Evolutionary conservation across 2,113 vertebrate genomes (phyloP), one percentile per base, ranked within the genome.

Genomic region (Rhinolophus sinicus): DNA sequence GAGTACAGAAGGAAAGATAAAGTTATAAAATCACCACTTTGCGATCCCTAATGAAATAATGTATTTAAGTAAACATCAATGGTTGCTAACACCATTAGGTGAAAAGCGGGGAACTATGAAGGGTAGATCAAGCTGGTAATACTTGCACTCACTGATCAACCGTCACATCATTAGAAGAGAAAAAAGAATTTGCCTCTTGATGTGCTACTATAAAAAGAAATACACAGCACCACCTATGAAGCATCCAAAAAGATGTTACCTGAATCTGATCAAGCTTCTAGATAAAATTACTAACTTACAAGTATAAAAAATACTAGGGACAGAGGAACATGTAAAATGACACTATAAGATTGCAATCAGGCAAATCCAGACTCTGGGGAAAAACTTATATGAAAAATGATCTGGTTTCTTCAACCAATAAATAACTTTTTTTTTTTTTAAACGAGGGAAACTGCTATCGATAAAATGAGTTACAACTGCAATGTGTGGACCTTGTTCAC

Each of bases 21-120:
- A 89, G 72, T 73, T 84, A 50, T 77, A 77, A 96, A 86, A 30
- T 52, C 44, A 72, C 76, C 77, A 73, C 58, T 87, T 78, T 50
- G 52, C 18, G 77, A 19, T 91, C 13, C 35, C 56, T 93, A 52
- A 93, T 67, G 52, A 84, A 91, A 86, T 40, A 47, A 67, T 73
- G 44, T 44, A 69, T 16, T 90, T 69, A 54, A 35, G 67, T 28
- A 77, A 90, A 56, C 22, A 44, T 65, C 38, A 11, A 0, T 50
- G 54, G 50, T 87, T 35, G 12, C 38, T 83, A 28, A 72, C 30
- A 65, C 10, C 9, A 35, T 0, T 26, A 35, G 58, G 70, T 64
- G 6, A 89, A 97, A 72, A 5, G 24, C 15, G 9, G 38, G 86
- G 13, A 76, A 73, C 56, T 75, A 58, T 21, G 87, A 54, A 70